Base-by-base conservation (phyloP, 2,797 vertebrate species). In the Australoheros facetus region DNA sequence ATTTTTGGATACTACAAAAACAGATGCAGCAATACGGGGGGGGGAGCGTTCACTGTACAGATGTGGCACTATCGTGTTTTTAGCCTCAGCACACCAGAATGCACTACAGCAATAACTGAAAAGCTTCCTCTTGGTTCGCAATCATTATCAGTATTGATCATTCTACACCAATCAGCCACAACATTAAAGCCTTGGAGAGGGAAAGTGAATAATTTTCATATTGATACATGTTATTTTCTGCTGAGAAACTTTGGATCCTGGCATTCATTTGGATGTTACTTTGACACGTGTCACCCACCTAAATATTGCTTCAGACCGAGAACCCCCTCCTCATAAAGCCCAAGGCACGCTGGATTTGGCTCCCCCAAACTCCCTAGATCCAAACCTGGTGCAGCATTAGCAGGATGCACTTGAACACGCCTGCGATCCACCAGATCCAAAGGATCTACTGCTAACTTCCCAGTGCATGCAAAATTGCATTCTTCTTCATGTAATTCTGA, bases 121-220 rank as follows among this genome's bases (percentile, higher is more conserved):
- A n/a, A 54, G n/a, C 26, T 1, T 26, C 9, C 39, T 73, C 28
- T 32, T 1, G 34, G 56, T 73, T 75, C 54, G 57, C 16, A 62
- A 10, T 72, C 59, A 30, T 57, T 23, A 69, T 32, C 30, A 17
- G 69, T 3, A 30, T 5, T 14, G 26, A 66, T 72, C 3, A 5
- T 39, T 75, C 34, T 42, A n/a, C 64, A 30, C 64, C 26, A 19
- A n/a, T 69, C 64, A 51, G 26, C 64, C 64, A 30, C 64, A 69
- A 51, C 64, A 51, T 69, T 69, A 51, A 69, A 69, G 62, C 62
- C 23, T 66, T 16, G 26, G 62, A 48, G 64, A 3, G 16, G 23
- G 26, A 51, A 51, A 30, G 42, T 51, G 21, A 45, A 45, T 42
- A 66, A 48, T 26, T 51, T 16, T 30, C 23, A 7, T 17, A 11